Base-by-base conservation (phyloP, 2,113 vertebrate genomes). In the Heteronetta atricapilla region DNA sequence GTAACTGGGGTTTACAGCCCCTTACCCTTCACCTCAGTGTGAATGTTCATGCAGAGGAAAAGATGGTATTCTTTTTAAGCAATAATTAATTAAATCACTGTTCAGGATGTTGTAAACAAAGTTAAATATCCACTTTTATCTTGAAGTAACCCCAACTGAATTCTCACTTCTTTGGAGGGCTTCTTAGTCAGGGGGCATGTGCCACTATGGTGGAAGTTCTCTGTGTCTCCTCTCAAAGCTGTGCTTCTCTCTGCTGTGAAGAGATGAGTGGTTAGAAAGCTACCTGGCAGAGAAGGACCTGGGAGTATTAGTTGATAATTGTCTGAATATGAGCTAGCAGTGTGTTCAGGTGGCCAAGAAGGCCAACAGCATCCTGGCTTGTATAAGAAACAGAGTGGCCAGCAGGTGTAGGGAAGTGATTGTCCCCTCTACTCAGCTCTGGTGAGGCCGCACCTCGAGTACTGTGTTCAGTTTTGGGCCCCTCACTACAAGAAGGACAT, bases 21-120 rank as follows among this genome's bases (percentile, higher is more conserved):
- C 4, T 82, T 56, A 79, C 46, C 6, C 13, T 75, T 60, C 46
- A 40, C 4, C 16, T 31, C 60, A 83, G 40, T 46, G 13, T 13
- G 33, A 75, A 59, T 33, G 20, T 59, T 31, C n/a, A 5, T 52
- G 25, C 13, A 53, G 16, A 81, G 11, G 36, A 58, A 81, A 78
- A 77, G 1, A 7, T 26, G 18, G 0, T 6, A 1, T 2, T 59
- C 5, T 44, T 77, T 84, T 42, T 44, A 25, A 38, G 16, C 4
- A 25, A 2, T 46, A 58, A 21, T 10, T 56, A 3, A 44, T 46
- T 11, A 8, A 14, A 31, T 78, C 6, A 68, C 17, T 36, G 8
- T 29, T 13, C 36, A 20, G n/a, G 31, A 53, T 16, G 7, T 12
- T 74, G 64, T 52, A 79, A 83, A 64, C 7, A 22, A 73, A 44